Conservation (phyloP, 2,113 vertebrate genomes). For the Eulemur rufifrons region DNA sequence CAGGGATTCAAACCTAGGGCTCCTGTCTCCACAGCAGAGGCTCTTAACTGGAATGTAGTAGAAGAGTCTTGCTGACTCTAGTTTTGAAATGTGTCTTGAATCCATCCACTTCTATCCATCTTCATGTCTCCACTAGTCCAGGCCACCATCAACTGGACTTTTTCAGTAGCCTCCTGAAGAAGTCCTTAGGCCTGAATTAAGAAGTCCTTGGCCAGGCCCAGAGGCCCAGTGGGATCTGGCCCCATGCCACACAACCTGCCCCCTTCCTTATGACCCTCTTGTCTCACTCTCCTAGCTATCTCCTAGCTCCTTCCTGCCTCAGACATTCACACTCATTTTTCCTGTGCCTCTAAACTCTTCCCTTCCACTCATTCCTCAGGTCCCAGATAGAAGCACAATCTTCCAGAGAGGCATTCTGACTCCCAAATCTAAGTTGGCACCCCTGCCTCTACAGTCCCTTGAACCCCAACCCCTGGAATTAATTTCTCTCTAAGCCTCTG, state of each 20-base stretch:
- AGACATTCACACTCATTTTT: not conserved
- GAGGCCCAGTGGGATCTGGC: not conserved
- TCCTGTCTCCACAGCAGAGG: not conserved
- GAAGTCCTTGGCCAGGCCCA: not conserved
- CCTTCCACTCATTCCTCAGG: not conserved
- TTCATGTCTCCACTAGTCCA: not conserved
- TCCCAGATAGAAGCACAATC: not conserved
- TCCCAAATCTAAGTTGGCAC: not conserved
- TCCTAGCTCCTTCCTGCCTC: not conserved
- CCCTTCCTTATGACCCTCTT: not conserved
- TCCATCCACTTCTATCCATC: not conserved
- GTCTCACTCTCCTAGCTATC: not conserved
- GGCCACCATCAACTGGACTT: not conserved
- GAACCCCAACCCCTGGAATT: rapidly evolving
- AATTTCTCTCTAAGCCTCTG: not conserved
- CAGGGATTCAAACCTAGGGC: not conserved
- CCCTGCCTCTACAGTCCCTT: not conserved
- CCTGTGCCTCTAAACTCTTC: not conserved
- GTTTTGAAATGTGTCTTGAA: not conserved
- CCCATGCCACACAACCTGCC: no score
- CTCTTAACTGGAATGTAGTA: no score
- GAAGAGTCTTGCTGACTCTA: not conserved
- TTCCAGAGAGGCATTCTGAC: not conserved
- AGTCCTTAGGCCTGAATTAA: not conserved
- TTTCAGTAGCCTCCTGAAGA: not conserved